phyloP scores from a whole-genome alignment of 2,113 vertebrate genomes.

The Mesocricetus auratus region DNA sequence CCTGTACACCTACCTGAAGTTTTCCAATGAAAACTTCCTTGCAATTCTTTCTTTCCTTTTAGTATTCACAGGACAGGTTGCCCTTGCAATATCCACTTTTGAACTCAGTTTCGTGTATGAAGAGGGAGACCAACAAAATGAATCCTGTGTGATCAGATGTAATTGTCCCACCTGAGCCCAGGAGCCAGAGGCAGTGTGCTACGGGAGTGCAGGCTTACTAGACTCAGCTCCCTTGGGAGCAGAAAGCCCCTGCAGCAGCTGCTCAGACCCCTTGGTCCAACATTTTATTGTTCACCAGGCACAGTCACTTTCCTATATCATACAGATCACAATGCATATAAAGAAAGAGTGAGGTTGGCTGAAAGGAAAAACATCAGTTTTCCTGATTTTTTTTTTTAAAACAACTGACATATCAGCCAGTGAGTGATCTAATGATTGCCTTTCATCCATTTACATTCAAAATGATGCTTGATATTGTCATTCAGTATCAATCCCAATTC shows the following conservation, averaged over 20 bases:
- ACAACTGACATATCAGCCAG: neutral
- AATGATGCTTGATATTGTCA: neutral
- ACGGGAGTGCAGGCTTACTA: neutral
- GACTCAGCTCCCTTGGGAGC: too few relatives aligned
- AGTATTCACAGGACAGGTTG: neutral
- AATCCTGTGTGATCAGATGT: neutral
- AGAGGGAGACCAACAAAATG: neutral
- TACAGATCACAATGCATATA: neutral
- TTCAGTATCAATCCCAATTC: neutral
- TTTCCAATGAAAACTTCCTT: neutral
- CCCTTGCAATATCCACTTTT: neutral
- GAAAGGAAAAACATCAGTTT: neutral
- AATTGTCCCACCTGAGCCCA: neutral
- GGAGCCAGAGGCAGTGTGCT: neutral
- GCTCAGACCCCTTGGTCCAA: neutral
- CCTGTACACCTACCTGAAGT: neutral
- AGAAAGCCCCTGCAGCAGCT: fast-evolving
- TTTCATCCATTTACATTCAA: neutral
- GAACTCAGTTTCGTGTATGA: neutral
- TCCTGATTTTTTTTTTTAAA: too few relatives aligned
- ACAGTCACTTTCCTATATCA: neutral
- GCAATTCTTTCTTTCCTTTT: fast-evolving
- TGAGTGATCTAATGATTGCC: neutral
- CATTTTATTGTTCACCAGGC: neutral
- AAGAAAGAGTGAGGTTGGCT: neutral